A percentile compares a stretch with the other conserved stretches of the same genome.
phyloP scores from a whole-genome alignment of 2,888 invertebrate species.

The Drosophila parthenogenetica region DNA sequence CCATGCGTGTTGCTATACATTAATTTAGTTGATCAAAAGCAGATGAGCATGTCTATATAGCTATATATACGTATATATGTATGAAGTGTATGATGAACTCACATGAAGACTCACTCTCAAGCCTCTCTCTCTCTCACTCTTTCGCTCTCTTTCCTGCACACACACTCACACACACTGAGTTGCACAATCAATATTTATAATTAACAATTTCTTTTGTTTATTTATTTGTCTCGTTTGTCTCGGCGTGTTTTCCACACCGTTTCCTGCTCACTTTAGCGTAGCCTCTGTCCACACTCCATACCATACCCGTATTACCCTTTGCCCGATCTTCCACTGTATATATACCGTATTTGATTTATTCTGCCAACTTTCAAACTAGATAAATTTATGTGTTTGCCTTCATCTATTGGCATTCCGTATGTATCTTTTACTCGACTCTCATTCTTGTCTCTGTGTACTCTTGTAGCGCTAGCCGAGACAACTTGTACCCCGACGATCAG shows the following conservation, averaged over 20 bases:
- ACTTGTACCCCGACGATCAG: conserved; percentile 82
- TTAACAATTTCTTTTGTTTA: conserved; percentile 75
- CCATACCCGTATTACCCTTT: neutral
- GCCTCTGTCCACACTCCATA: conserved; percentile 41
- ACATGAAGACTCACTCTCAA: too few species aligned
- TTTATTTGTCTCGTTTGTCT: conserved; percentile 36
- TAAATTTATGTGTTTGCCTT: conserved; percentile 69
- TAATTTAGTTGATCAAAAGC: conserved; percentile 80
- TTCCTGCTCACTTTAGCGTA: conserved; percentile 78
- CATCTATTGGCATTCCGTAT: conserved; percentile 42
- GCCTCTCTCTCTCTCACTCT: conserved; percentile 12
- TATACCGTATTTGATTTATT: conserved; percentile 6
- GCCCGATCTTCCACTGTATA: conserved; percentile 22
- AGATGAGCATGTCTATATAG: conserved; percentile 73
- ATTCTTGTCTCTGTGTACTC: conserved; percentile 66
- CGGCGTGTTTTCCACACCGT: conserved; percentile 56
- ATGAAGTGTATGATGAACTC: conserved; percentile 66
- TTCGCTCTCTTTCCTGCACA: neutral
- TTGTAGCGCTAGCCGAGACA: conserved; percentile 84
- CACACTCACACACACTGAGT: conserved; percentile 21
- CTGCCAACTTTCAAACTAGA: conserved; percentile 58
- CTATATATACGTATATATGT: conserved; percentile 23
- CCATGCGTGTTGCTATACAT: conserved; percentile 74
- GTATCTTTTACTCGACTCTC: conserved; percentile 55
- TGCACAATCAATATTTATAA: conserved; percentile 80